Conservation (phyloP, 2,888 invertebrate genomes). For the Cyclophora punctaria region DNA sequence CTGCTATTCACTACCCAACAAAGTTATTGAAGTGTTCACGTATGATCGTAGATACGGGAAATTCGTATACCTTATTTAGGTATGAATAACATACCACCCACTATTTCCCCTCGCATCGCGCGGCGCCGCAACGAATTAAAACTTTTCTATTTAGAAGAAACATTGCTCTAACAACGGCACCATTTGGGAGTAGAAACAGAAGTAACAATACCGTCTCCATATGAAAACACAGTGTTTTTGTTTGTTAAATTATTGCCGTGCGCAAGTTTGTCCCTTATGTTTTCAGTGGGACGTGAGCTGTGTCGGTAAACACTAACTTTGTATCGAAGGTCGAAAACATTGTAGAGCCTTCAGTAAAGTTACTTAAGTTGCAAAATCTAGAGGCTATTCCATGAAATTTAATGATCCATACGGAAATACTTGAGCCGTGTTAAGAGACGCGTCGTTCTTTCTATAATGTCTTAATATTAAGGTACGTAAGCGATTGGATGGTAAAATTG, state of each 20-base stretch:
- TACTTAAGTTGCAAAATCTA: conserved; percentile 23
- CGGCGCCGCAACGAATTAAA: conserved; percentile 49
- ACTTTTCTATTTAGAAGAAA: conserved; percentile 57
- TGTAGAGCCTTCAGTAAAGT: conserved; percentile 15
- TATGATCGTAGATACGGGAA: background rate
- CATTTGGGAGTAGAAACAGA: conserved; percentile 33
- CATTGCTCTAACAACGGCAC: conserved; percentile 29
- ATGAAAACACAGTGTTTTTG: conserved; percentile 41
- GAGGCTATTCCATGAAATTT: conserved; percentile 22
- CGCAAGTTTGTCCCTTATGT: conserved; percentile 30
- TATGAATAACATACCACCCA: background rate
- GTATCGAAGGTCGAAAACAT: conserved; percentile 13
- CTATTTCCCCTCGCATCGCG: conserved; percentile 5
- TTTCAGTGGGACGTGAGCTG: conserved; percentile 24
- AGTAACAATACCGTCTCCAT: conserved; percentile 31
- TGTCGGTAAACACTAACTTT: conserved; percentile 20
- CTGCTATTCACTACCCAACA: too few relatives aligned
- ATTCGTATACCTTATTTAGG: background rate
- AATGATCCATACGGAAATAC: conserved; percentile 23
- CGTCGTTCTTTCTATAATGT: conserved; percentile 1
- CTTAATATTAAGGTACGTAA: conserved; percentile 5
- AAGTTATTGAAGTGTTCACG: background rate
- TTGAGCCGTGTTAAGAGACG: conserved; percentile 14
- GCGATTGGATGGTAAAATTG: background rate
- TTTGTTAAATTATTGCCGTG: conserved; percentile 33